Evolutionary conservation across 2,888 invertebrate species (phyloP).

Genomic region (Pteria penguin): DNA sequence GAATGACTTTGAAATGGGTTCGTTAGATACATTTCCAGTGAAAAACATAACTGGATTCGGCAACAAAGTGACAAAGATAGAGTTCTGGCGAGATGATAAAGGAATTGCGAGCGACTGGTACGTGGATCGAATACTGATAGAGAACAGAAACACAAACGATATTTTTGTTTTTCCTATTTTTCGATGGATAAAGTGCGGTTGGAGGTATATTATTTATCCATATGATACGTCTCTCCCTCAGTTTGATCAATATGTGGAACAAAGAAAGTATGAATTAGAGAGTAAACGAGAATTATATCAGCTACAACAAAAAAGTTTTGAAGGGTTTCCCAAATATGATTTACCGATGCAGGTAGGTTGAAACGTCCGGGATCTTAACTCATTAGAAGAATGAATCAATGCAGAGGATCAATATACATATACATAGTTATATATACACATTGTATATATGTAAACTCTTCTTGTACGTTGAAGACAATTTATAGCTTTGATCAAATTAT

Average conservation of each 20-base stretch:
- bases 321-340: slow-evolving; percentile 9
- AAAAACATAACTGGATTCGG: slow-evolving; percentile 49
- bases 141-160: slow-evolving; percentile 62
- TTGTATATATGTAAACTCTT: too few relatives aligned
- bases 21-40: slow-evolving; percentile 75
- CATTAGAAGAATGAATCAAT: background rate
- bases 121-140: slow-evolving; percentile 71
- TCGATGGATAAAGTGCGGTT: slow-evolving; percentile 79
- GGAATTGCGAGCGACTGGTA: slow-evolving; percentile 80
- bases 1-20: slow-evolving; percentile 78
- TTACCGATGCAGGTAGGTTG: slow-evolving; percentile 66
- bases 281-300: slow-evolving; percentile 74
- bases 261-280: slow-evolving; percentile 76
- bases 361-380: background rate
- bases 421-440: too few relatives aligned
- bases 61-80: slow-evolving; percentile 68
- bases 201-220: slow-evolving; percentile 76
- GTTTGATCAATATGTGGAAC: slow-evolving; percentile 74
- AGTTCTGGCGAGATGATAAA: slow-evolving; percentile 78
- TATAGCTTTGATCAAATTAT: too few relatives aligned
- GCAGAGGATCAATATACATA: background rate
- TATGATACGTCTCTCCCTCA: slow-evolving; percentile 80
- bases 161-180: slow-evolving; percentile 78
- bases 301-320: slow-evolving; percentile 49
- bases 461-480: too few relatives aligned